Evolutionary conservation across 35 echinoderm and acorn worm genomes (phyloP).

Genomic region (Anneissia japonica): DNA sequence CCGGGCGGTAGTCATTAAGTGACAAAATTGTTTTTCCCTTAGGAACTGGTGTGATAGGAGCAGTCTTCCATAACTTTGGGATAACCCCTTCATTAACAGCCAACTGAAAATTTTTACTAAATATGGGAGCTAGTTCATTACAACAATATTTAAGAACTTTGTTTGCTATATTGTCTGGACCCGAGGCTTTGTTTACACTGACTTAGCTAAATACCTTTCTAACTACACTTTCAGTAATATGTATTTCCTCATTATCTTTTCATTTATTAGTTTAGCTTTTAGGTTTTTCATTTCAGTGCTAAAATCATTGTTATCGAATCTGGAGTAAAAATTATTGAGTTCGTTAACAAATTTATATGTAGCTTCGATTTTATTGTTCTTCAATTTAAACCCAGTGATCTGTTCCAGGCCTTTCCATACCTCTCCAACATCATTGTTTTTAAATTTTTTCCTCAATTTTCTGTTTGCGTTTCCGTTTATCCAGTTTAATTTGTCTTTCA

Average conservation of each 20-base stretch:
- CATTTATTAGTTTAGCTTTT: neutral
- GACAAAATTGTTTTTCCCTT: too few species aligned
- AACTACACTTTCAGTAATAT: slow-evolving; percentile 17
- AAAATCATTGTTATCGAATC: slow-evolving; percentile 24
- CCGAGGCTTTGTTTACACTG: slow-evolving; percentile 25
- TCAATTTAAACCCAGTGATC: neutral
- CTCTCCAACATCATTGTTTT: neutral
- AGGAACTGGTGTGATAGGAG: too few species aligned
- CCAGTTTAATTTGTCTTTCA: neutral
- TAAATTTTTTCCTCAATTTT: neutral
- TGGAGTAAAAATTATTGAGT: slow-evolving; percentile 33
- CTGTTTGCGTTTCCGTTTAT: neutral
- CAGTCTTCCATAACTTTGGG: too few species aligned
- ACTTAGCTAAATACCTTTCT: slow-evolving; percentile 14
- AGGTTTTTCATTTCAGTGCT: slow-evolving; percentile 1
- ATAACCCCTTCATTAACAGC: slow-evolving; percentile 29
- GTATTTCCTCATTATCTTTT: neutral
- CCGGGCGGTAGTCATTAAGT: too few species aligned
- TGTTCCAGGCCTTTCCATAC: neutral
- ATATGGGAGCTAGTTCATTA: slow-evolving; percentile 24
- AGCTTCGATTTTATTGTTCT: neutral
- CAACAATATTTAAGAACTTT: slow-evolving; percentile 31
- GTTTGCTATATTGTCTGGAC: slow-evolving; percentile 14
- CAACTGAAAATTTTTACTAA: slow-evolving; percentile 32
- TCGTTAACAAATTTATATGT: slow-evolving; percentile 12